Conservation (phyloP, 2,797 vertebrate genomes). For the Hirundo rustica region DNA sequence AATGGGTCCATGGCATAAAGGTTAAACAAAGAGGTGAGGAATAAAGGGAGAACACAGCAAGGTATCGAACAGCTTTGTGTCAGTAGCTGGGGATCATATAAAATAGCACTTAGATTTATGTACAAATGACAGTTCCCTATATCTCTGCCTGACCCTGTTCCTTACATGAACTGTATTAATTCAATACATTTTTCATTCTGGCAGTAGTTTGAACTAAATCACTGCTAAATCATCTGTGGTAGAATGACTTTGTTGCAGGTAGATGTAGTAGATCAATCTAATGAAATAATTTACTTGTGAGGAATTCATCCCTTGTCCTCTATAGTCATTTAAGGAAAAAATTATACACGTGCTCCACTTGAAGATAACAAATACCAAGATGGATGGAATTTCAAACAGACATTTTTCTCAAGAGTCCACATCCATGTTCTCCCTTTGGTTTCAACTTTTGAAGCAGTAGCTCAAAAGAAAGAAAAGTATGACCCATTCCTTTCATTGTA, state of each 20-base stretch:
- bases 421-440: not conserved
- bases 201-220: slow-evolving; percentile 29
- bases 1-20: not conserved
- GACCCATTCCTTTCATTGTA: not conserved
- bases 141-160: not conserved
- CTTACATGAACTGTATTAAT: not conserved
- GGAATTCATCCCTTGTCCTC: not conserved
- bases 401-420: not conserved
- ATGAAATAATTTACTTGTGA: not conserved
- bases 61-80: not conserved
- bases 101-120: not conserved
- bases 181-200: slow-evolving; percentile 28
- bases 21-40: not conserved
- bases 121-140: not conserved
- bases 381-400: not conserved
- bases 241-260: slow-evolving; percentile 4
- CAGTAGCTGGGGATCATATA: not conserved
- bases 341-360: not conserved
- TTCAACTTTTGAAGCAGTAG: not conserved
- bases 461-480: not conserved
- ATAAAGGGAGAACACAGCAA: not conserved
- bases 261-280: not conserved
- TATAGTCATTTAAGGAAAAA: not conserved
- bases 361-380: slow-evolving; percentile 1
- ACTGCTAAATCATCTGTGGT: not conserved